Percentiles rank a stretch among this genome's conserved stretches.
Conservation (phyloP, 2,113 vertebrate genomes). For the Tor tambroides region DNA sequence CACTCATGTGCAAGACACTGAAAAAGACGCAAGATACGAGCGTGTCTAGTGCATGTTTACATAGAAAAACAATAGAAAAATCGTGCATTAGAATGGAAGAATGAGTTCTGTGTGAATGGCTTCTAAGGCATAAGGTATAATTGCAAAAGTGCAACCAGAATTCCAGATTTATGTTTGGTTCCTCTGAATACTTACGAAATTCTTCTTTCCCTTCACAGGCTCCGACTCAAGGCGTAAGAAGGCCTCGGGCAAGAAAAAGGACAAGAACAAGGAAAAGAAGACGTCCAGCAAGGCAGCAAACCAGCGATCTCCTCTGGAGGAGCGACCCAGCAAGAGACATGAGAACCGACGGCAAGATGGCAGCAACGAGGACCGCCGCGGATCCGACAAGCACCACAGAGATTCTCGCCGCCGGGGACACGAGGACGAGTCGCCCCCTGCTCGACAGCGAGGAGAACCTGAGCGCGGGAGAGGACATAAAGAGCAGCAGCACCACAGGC, state of each 20-base stretch:
- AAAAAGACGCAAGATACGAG: too few species aligned
- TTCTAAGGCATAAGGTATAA: too few species aligned
- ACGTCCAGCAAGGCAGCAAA: slow-evolving; percentile 67
- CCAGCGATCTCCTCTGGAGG: slow-evolving; percentile 70
- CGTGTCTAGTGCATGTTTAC: too few species aligned
- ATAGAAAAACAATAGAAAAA: too few species aligned
- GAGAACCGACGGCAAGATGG: slow-evolving; percentile 63
- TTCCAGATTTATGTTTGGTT: background rate
- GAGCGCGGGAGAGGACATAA: slow-evolving; percentile 36
- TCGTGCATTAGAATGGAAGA: too few species aligned
- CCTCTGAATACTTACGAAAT: background rate
- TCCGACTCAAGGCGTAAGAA: slow-evolving; percentile 71
- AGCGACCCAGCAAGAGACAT: slow-evolving; percentile 66
- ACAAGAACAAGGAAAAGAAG: slow-evolving; percentile 72
- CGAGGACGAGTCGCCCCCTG: background rate
- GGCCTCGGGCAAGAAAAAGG: slow-evolving; percentile 55
- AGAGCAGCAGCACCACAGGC: background rate
- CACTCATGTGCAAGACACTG: too few species aligned
- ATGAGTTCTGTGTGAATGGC: too few species aligned
- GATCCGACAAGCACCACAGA: slow-evolving; percentile 41
- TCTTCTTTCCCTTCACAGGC: slow-evolving; percentile 12
- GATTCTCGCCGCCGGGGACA: slow-evolving; percentile 1
- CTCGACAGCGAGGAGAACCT: slow-evolving; percentile 26
- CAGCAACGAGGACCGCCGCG: slow-evolving; percentile 46
- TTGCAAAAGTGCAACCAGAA: too few species aligned